Base-by-base conservation (phyloP, 2,113 vertebrate genomes). In the Eretmochelys imbricata region DNA sequence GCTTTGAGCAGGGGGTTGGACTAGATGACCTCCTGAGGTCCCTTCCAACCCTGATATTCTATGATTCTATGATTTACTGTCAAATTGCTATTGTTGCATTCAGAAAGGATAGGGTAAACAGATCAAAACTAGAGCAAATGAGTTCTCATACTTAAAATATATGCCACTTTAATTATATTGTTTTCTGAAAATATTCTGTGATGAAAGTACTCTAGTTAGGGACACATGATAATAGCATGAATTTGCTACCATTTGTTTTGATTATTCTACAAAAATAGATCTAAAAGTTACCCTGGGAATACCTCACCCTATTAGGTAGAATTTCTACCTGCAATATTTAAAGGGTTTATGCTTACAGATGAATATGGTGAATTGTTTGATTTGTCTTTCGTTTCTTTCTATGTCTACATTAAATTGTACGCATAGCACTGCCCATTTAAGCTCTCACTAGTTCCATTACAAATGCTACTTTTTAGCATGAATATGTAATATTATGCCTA, bases 261-360 rank as follows among this genome's bases (percentile, higher is more conserved):
- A 8, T 24, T 48, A 49, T 10, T 87, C 16, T 85, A 6, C 24
- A 87, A 83, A 85, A 57, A 46, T 2, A 65, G 4, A 5, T 12
- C 1, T 1, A 0, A 59, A 62, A 16, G 0, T 49, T 86, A 19
- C 50, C 48, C 1, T 9, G 8, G 3, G 46, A 31, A 31, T 84
- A 46, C 1, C 72, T 6, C 3, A 54, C 31, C 55, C 5, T 89
- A 12, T 78, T 3, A 48, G 17, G 8, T 42, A 25, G 35, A 59
- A 80, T 80, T 94, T 92, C 12, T 87, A 24, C 82, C 90, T 86
- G 1, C 10, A 78, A 24, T 6, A 59, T 81, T 83, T 25, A 49
- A 81, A 75, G 82, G 29, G 69, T 8, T 38, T 1, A 12, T 31
- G 2, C 22, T 49, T 65, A 5, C 16, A 87, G 4, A 48, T 88